A percentile compares a stretch with the other conserved stretches of the same genome.
Evolutionary conservation across 2,888 invertebrate genomes (phyloP).

Genomic region (Beris morrisii): DNA sequence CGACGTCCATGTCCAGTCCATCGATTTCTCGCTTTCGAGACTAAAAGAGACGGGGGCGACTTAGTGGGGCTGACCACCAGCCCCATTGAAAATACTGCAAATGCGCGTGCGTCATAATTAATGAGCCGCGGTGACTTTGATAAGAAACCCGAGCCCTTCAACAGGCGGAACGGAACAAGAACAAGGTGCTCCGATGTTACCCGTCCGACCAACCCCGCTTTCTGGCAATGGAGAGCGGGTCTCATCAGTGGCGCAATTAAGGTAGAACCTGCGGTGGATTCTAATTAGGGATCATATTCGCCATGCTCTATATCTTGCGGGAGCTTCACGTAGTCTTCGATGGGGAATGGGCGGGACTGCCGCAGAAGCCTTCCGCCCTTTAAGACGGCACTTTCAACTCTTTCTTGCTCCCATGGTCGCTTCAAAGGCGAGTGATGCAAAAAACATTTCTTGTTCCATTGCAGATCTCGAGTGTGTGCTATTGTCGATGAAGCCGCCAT

Average conservation of each 20-base stretch:
- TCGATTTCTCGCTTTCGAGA: no score
- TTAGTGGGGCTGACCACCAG: no score
- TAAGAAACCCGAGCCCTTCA: not conserved
- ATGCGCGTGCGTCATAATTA: constrained; percentile 28
- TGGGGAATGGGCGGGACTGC: constrained; percentile 22
- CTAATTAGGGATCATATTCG: constrained; percentile 19
- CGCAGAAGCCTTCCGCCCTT: not conserved
- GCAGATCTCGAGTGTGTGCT: not conserved
- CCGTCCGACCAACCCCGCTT: no score
- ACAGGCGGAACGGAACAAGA: constrained; percentile 14
- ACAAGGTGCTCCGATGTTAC: not conserved
- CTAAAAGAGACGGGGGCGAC: no score
- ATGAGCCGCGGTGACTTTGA: constrained; percentile 14
- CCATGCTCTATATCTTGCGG: not conserved
- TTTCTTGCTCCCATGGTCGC: not conserved
- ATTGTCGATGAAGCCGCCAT: constrained; percentile 10
- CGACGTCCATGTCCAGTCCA: no score
- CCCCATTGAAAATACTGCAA: not conserved
- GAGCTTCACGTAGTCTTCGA: no score
- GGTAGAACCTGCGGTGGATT: constrained; percentile 19
- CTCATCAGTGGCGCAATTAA: constrained; percentile 11
- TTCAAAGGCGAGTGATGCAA: not conserved
- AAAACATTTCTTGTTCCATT: not conserved
- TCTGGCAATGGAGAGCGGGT: no score
- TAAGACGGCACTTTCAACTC: not conserved